phyloP scores from a whole-genome alignment of 2,797 vertebrate genomes.

The Gephyroberyx darwinii region DNA sequence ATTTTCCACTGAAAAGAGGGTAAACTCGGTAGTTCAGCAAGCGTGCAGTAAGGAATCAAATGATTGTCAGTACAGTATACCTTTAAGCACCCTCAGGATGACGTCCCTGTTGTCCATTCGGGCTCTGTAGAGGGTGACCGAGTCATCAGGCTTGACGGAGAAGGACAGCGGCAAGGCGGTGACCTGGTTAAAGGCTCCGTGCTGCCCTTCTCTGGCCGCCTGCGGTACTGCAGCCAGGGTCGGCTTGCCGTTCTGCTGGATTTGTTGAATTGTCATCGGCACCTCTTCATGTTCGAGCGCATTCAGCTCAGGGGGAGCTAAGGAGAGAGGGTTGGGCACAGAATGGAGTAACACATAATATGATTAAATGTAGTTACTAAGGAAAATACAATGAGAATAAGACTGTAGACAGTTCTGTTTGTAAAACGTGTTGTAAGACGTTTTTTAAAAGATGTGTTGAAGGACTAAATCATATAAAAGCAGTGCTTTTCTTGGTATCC shows the following conservation, averaged over 20 bases:
- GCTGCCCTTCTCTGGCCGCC: constrained; percentile 55
- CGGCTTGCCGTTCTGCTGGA: constrained; percentile 16
- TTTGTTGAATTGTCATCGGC: constrained; percentile 66
- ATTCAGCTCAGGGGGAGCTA: constrained; percentile 79
- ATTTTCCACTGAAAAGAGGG: too few species aligned
- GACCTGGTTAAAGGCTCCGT: constrained; percentile 64
- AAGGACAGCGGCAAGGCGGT: constrained; percentile 60
- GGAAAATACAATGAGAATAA: too few species aligned
- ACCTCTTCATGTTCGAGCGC: constrained; percentile 79
- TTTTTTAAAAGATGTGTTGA: too few species aligned
- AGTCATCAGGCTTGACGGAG: constrained; percentile 36
- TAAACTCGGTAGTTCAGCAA: background rate
- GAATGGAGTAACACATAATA: too few species aligned
- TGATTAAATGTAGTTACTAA: too few species aligned
- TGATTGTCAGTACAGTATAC: constrained; percentile 40
- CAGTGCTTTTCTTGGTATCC: too few species aligned
- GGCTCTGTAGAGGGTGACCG: constrained; percentile 66
- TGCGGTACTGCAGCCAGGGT: constrained; percentile 35
- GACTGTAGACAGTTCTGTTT: too few species aligned
- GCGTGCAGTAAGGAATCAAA: background rate
- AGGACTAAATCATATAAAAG: too few species aligned
- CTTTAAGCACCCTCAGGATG: constrained; percentile 75
- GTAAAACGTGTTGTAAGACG: too few species aligned
- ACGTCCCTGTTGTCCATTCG: constrained; percentile 72
- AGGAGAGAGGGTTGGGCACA: background rate